Conservation (phyloP, 1,140 invertebrate species). For the Brachystomella parvula region DNA sequence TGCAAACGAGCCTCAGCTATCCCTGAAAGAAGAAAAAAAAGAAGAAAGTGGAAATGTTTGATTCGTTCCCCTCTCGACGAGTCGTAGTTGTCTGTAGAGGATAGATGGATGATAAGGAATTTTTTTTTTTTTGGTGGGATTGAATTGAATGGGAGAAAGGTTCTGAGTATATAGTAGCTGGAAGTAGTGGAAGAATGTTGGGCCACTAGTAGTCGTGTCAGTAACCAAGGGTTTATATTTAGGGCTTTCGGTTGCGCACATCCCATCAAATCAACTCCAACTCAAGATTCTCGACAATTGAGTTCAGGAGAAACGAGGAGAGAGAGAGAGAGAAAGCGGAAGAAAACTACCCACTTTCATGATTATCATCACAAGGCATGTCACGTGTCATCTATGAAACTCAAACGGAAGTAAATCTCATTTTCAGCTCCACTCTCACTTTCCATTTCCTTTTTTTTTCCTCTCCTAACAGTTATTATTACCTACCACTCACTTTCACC, state of each 20-base stretch:
- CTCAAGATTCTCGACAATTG: neutral
- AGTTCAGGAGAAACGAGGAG: neutral
- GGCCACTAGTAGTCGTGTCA: neutral
- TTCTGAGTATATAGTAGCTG: neutral
- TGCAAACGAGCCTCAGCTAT: slow-evolving; percentile 35
- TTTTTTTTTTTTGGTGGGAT: slow-evolving; percentile 7
- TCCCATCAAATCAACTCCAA: neutral
- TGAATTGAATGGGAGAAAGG: slow-evolving; percentile 4
- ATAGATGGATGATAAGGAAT: neutral
- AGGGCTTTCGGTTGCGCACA: slow-evolving; percentile 10
- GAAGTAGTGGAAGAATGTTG: neutral
- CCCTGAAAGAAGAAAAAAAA: neutral
- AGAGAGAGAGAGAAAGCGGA: neutral
- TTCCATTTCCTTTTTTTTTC: neutral
- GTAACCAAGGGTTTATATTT: slow-evolving; percentile 10
- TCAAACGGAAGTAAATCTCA: slow-evolving; percentile 11
- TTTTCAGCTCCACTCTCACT: neutral
- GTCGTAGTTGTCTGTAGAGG: neutral
- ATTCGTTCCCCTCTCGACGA: slow-evolving; percentile 20
- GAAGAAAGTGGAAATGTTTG: slow-evolving; percentile 31
- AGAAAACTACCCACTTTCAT: slow-evolving; percentile 10
- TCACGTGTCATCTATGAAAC: slow-evolving; percentile 9
- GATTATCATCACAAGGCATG: slow-evolving; percentile 12
- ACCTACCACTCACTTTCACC: neutral
- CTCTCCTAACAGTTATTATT: neutral